Percentiles rank a stretch among this genome's conserved stretches.
Evolutionary conservation across 2,113 vertebrate genomes (phyloP).

Genomic region (Microcebus ravelobensis): DNA sequence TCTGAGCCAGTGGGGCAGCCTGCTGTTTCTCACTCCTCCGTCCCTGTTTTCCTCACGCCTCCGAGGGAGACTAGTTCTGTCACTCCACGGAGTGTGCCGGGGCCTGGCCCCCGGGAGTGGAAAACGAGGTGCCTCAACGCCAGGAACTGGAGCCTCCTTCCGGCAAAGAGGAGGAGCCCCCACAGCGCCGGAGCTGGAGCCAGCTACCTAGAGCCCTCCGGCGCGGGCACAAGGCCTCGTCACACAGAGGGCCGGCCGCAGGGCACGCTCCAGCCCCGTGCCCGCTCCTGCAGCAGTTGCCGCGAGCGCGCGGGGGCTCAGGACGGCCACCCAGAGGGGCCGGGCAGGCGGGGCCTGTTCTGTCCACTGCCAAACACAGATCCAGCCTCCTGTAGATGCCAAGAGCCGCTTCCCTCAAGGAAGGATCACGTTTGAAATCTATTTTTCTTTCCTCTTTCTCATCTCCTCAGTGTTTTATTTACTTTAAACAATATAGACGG

Average conservation of each 20-base stretch:
- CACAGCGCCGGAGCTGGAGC: no score
- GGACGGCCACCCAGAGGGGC: background rate
- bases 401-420: background rate
- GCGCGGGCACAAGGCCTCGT: background rate
- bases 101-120: background rate
- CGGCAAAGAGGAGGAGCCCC: background rate
- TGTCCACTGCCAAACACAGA: background rate
- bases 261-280: fast-evolving
- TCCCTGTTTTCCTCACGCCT: background rate
- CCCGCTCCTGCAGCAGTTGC: background rate
- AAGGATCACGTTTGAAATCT: background rate
- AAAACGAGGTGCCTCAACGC: background rate
- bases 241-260: background rate
- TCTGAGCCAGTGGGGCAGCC: background rate
- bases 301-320: background rate
- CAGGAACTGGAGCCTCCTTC: background rate
- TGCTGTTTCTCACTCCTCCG: background rate
- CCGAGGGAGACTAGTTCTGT: background rate
- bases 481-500: background rate
- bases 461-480: background rate
- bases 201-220: background rate
- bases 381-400: background rate
- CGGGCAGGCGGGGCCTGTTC: background rate
- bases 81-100: background rate
- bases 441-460: conserved; percentile 4